Evolutionary conservation across 2,888 invertebrate species (phyloP).

Genomic region (Apocheima hispidaria): DNA sequence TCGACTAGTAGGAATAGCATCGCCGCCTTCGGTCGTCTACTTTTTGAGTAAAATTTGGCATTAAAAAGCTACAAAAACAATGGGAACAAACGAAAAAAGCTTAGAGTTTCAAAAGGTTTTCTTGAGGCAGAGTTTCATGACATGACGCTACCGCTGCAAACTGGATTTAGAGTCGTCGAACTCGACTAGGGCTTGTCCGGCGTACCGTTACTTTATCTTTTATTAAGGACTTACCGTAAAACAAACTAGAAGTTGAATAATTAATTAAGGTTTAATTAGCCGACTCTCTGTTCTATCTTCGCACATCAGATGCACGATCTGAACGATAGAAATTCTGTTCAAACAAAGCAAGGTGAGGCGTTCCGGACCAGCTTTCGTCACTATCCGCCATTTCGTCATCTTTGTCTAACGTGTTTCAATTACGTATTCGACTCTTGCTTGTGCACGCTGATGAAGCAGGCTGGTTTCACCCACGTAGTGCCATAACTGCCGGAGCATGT

Average conservation of each 20-base stretch:
- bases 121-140: conserved; percentile 3
- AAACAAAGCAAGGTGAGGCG: too few species aligned
- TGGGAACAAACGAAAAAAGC: conserved; percentile 9
- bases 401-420: too few species aligned
- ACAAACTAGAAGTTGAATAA: neutral
- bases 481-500: too few species aligned
- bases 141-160: conserved; percentile 19
- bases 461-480: too few species aligned
- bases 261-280: neutral
- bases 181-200: neutral
- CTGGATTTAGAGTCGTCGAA: conserved; percentile 26
- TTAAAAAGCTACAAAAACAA: conserved; percentile 13
- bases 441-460: too few species aligned
- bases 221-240: neutral
- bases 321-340: too few species aligned
- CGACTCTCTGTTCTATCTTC: neutral
- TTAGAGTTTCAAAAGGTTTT: conserved; percentile 9
- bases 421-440: too few species aligned
- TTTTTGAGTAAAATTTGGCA: conserved; percentile 39
- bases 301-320: too few species aligned
- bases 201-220: conserved; percentile 9
- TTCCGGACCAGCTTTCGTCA: too few species aligned
- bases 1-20: conserved; percentile 45
- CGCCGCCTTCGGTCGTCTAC: conserved; percentile 31
- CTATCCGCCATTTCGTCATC: too few species aligned